Evolutionary conservation across 2,113 vertebrate species (phyloP).

Genomic region (Grus americana): DNA sequence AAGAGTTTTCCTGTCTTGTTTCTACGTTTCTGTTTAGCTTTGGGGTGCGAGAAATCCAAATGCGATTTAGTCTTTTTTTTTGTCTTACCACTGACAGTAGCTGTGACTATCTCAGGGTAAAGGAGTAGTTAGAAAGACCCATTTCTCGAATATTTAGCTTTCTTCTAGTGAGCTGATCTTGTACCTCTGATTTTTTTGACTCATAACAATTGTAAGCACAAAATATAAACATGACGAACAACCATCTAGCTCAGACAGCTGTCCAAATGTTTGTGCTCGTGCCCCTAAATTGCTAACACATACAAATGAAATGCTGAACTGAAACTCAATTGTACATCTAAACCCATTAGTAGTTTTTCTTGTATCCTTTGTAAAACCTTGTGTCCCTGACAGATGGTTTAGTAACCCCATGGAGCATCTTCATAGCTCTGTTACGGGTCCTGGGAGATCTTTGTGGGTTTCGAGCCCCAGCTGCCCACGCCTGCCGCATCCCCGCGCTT

Average conservation of each 20-base stretch:
- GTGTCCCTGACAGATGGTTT: neutral
- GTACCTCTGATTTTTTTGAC: neutral
- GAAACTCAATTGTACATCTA: neutral
- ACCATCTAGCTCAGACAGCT: neutral
- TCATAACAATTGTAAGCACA: neutral
- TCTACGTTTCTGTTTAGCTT: neutral
- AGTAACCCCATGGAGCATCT: neutral
- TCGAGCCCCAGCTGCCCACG: neutral
- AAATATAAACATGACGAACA: neutral
- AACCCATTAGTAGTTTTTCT: neutral
- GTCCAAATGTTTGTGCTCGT: slow-evolving; percentile 24
- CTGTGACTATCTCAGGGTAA: neutral
- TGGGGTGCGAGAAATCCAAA: neutral
- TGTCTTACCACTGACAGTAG: neutral
- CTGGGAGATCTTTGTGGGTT: neutral
- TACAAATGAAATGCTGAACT: neutral
- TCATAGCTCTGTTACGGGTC: neutral
- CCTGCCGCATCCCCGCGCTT: neutral
- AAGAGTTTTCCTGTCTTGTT: neutral
- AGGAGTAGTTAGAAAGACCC: neutral
- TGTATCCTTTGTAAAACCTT: neutral
- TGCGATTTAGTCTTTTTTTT: neutral
- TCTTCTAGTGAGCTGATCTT: neutral
- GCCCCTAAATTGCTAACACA: neutral
- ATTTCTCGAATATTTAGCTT: neutral